phyloP scores from a whole-genome alignment of 92 coral and sea anemone species.

The Palythoa caribaeorum region DNA sequence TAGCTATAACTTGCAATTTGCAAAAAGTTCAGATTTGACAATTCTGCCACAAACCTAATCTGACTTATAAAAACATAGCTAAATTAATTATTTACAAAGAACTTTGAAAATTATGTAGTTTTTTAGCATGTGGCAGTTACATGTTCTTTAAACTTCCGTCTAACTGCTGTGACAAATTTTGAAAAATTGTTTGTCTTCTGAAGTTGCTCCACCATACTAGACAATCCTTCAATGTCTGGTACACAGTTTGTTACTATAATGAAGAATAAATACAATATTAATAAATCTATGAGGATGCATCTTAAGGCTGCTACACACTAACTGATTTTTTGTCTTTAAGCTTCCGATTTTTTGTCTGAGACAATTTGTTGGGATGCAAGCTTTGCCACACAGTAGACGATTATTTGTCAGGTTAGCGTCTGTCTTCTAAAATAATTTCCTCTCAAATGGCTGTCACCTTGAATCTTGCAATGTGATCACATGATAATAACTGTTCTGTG shows the following conservation, averaged over 20 bases:
- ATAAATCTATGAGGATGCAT: neutral
- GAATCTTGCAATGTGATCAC: too few species aligned
- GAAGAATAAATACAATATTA: neutral
- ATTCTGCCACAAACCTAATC: neutral
- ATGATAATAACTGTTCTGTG: too few species aligned
- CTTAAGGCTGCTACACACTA: too few species aligned
- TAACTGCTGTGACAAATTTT: conserved; percentile 82
- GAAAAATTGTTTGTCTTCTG: conserved; percentile 91
- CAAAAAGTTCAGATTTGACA: too few species aligned
- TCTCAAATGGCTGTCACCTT: too few species aligned
- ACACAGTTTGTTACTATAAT: conserved; percentile 84
- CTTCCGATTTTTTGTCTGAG: too few species aligned
- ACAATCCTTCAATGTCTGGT: conserved; percentile 77
- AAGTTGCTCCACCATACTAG: conserved; percentile 79
- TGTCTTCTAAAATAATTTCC: too few species aligned
- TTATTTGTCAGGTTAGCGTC: too few species aligned
- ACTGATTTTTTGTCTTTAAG: too few species aligned
- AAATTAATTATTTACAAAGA: neutral
- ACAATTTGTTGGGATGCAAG: too few species aligned
- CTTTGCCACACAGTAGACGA: too few species aligned
- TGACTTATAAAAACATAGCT: neutral
- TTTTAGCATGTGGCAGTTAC: conserved; percentile 28
- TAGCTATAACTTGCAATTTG: too few species aligned
- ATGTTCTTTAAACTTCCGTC: conserved; percentile 82
- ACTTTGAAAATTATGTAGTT: neutral